Evolutionary conservation across 2,888 invertebrate species (phyloP), one percentile per base, ranked within the genome.

Genomic region (Drosophila gaucha): DNA sequence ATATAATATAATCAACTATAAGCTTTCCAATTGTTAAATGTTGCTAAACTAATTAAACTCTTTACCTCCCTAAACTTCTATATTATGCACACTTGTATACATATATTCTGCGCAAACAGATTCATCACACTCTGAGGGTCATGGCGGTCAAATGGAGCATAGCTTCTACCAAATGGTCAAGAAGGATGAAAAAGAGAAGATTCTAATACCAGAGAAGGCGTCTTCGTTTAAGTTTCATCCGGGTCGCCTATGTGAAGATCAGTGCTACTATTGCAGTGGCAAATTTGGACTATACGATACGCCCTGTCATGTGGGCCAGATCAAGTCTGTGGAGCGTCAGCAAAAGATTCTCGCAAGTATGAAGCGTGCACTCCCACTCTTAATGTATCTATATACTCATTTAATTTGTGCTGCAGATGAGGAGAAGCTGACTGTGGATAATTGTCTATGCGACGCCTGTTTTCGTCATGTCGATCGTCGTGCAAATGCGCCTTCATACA

Each of bases 141-240:
- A 86, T 18, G 75, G 79, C 41, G 67, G 71, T 2, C 75, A 71
- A 9, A 3, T 64, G 35, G 88, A 84, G 6, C 80, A 80, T 20
- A 67, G 69, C 39, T 84, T 72, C 63, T 88, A 88, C 39, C 88
- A 86, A 49, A 86, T 56, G 74, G 78, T 88, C 0, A 92, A 91
- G 55, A 91, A 91, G 65, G 91, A 91, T 50, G 91, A 91, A 52
- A 91, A 91, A 67, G 91, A 91, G 73, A 86, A 90, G 78, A 93
- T 97, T 83, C 95, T 97, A 58, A 96, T 97, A 78, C 97, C 97
- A 1, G 96, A 97, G 92, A 97, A 97, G 91, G 96, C 96, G 0
- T 96, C 96, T 8, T 96, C 96, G 0, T 97, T 97, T 91, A 96
- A 96, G 86, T 96, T 97, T 82, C 97, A 97, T 92, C 96, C 96